Evolutionary conservation across 2,113 vertebrate genomes (phyloP).

Genomic region (Excalfactoria chinensis): DNA sequence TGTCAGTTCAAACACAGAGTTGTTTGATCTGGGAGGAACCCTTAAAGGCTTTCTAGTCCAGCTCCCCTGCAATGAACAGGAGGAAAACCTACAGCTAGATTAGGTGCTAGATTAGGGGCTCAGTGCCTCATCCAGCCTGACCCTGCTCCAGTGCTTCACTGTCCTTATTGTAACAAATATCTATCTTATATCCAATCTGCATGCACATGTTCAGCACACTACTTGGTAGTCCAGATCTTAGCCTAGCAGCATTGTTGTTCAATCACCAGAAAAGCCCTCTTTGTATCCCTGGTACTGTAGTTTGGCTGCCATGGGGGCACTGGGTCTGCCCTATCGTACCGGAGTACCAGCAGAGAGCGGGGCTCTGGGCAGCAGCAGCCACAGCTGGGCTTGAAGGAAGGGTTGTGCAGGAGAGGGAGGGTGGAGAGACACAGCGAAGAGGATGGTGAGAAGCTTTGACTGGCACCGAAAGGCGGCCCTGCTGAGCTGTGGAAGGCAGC

Average conservation of each 20-base stretch:
- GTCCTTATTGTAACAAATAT: not conserved
- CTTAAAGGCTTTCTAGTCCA: too few relatives aligned
- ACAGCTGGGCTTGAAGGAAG: not conserved
- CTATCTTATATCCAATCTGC: not conserved
- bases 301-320: rapidly evolving
- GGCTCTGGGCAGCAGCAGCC: rapidly evolving
- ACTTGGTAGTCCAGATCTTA: not conserved
- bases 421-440: rapidly evolving
- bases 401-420: rapidly evolving
- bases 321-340: rapidly evolving
- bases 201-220: rapidly evolving
- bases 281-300: rapidly evolving
- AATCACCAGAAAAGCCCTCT: not conserved
- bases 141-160: not conserved
- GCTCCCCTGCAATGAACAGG: too few relatives aligned
- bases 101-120: too few relatives aligned
- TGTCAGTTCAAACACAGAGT: not conserved
- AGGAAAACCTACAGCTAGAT: too few relatives aligned
- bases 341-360: not conserved
- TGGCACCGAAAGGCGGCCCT: rapidly evolving
- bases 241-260: not conserved
- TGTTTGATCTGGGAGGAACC: too few relatives aligned
- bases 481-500: not conserved
- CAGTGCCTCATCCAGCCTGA: not conserved
- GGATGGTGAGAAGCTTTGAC: rapidly evolving